These are phyloP conservation scores for Neoascia interrupta DNA, from an alignment of 2,888 invertebrate genomes.

Conservation along the genomic window DNA sequence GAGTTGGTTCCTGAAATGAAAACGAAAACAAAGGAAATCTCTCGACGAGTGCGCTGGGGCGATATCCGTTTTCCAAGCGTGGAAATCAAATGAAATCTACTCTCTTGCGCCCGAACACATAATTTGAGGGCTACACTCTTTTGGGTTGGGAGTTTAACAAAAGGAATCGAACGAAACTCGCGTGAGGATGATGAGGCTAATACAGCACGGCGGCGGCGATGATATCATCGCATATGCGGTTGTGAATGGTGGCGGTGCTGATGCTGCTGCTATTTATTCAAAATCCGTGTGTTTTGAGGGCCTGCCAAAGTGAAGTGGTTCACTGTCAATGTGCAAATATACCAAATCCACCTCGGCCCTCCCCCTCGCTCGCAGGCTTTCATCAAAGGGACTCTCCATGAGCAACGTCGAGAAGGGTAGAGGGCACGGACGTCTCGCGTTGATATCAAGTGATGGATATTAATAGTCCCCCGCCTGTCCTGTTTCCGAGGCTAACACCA, in stretches of 20 bases:
- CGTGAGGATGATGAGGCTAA: conserved; percentile 56
- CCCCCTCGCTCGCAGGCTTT: conserved; percentile 7
- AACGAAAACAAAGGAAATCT: conserved; percentile 63
- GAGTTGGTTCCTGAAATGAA: conserved; percentile 64
- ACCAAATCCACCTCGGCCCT: conserved; percentile 25
- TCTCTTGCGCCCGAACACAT: conserved; percentile 7
- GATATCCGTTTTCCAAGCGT: conserved; percentile 57
- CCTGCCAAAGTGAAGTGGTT: conserved; percentile 54
- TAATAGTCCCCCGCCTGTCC: conserved; percentile 59
- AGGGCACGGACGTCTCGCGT: conserved; percentile 58
- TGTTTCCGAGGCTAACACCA: conserved; percentile 43
- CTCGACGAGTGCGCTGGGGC: conserved; percentile 50
- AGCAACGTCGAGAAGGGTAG: conserved; percentile 16
- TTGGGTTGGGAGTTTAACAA: conserved; percentile 30
- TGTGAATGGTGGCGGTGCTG: conserved; percentile 4
- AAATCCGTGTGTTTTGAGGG: conserved; percentile 28
- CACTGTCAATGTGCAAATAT: conserved; percentile 59
- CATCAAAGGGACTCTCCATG: conserved; percentile 41
- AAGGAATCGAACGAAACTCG: conserved; percentile 50
- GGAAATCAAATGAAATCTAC: conserved; percentile 62
- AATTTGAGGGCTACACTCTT: conserved; percentile 37
- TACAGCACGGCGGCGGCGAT: conserved; percentile 23
- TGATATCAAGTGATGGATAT: conserved; percentile 62
- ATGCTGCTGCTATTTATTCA: conserved; percentile 34
- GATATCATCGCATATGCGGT: conserved; percentile 28